A percentile compares a stretch with the other conserved stretches of the same genome.
These are phyloP conservation scores for Felis chaus DNA, from an alignment of 2,113 vertebrate species.

Conservation along the genomic window DNA sequence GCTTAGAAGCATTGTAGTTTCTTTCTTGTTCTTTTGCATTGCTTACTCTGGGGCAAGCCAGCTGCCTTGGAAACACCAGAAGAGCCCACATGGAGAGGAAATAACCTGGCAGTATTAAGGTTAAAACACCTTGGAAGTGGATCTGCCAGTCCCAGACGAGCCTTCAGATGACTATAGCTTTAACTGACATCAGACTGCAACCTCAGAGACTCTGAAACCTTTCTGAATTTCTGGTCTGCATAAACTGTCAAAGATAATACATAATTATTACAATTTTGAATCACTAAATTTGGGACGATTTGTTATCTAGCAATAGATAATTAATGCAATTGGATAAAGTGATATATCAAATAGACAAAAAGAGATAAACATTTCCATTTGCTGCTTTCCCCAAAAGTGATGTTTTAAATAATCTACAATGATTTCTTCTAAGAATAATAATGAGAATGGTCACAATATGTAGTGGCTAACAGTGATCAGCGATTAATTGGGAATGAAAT, in stretches of 20 bases:
- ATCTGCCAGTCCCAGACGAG: background rate
- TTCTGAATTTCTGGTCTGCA: background rate
- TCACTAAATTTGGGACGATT: background rate
- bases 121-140: background rate
- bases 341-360: background rate
- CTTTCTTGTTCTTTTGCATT: background rate
- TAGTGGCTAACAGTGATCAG: background rate
- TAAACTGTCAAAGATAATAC: background rate
- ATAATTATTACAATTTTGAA: background rate
- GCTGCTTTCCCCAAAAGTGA: background rate
- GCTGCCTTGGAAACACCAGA: background rate
- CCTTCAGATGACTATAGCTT: background rate
- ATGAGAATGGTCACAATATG: background rate
- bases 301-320: background rate
- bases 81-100: background rate
- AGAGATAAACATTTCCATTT: background rate
- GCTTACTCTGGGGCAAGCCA: background rate
- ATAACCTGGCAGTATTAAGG: background rate
- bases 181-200: background rate
- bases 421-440: background rate
- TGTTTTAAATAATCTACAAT: constrained; percentile 12
- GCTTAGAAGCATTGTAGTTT: background rate
- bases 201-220: background rate
- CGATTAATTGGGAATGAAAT: background rate
- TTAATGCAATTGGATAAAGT: background rate